A percentile compares a stretch with the other conserved stretches of the same genome.
Conservation (phyloP, 92 coral and sea anemone genomes). For the Phenganax stokvisi region DNA sequence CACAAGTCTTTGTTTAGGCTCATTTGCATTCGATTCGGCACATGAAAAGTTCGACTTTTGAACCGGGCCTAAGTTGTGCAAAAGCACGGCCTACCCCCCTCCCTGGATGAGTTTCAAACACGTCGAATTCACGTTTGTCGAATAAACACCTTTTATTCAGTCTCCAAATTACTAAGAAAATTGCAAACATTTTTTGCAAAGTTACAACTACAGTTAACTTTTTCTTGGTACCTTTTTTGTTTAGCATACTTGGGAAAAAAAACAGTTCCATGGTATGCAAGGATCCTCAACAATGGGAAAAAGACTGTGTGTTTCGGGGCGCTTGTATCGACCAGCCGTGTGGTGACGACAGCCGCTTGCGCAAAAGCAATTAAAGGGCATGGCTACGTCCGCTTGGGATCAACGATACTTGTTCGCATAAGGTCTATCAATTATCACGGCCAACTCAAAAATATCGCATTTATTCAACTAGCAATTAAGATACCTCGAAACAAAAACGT, state of each 20-base stretch:
- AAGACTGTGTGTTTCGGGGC: slow-evolving; percentile 17
- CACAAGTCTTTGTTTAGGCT: too few relatives aligned
- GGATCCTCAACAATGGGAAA: background rate
- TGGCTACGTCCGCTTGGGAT: slow-evolving; percentile 16
- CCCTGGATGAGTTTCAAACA: background rate
- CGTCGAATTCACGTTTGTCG: background rate
- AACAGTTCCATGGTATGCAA: slow-evolving; percentile 26
- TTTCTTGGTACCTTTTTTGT: background rate
- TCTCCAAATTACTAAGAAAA: background rate
- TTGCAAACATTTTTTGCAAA: background rate
- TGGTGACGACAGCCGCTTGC: slow-evolving; percentile 12
- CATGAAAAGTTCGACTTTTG: too few relatives aligned
- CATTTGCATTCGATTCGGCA: too few relatives aligned
- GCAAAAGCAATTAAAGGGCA: background rate
- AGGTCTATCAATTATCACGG: background rate
- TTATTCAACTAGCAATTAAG: background rate
- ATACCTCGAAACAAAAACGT: background rate
- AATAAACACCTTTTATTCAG: background rate
- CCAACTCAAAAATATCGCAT: background rate
- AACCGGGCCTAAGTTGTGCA: background rate
- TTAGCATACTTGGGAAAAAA: background rate
- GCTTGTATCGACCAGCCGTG: background rate
- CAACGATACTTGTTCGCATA: background rate
- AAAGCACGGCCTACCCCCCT: background rate
- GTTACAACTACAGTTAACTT: background rate